Evolutionary conservation across 2,888 invertebrate species (phyloP).

Genomic region (Cremastinae sp.): DNA sequence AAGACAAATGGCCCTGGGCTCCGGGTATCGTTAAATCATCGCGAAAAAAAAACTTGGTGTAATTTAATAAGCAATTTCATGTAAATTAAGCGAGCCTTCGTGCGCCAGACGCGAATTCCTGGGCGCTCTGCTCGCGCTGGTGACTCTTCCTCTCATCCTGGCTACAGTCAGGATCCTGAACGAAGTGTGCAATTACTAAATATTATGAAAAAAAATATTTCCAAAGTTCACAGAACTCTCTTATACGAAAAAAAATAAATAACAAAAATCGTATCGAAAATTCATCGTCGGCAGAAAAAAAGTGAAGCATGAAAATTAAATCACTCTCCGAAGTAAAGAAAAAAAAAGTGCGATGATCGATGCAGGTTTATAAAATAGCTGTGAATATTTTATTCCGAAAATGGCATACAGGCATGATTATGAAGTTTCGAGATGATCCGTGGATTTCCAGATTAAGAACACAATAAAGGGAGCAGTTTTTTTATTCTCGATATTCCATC

Average conservation of each 20-base stretch:
- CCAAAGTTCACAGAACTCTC: not conserved
- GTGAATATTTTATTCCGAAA: not conserved
- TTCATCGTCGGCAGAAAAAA: not conserved
- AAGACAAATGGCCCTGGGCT: slow-evolving; percentile 74
- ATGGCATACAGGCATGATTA: slow-evolving; percentile 4
- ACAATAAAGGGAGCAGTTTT: slow-evolving; percentile 34
- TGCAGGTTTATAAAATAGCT: not conserved
- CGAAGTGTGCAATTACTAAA: not conserved
- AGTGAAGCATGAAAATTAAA: not conserved
- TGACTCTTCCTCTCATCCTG: slow-evolving; percentile 8
- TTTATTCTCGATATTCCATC: slow-evolving; percentile 56
- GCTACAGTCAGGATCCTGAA: slow-evolving; percentile 11
- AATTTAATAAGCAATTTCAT: slow-evolving; percentile 79
- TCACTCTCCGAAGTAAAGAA: not conserved
- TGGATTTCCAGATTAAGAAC: slow-evolving; percentile 58
- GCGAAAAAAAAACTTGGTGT: slow-evolving; percentile 75
- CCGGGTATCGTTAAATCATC: slow-evolving; percentile 75
- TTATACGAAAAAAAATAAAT: not conserved
- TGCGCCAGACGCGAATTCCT: slow-evolving; percentile 21
- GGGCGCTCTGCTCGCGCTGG: slow-evolving; percentile 3
- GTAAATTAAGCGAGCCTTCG: slow-evolving; percentile 73
- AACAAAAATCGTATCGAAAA: not conserved
- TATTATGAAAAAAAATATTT: slow-evolving; percentile 1
- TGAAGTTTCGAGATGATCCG: slow-evolving; percentile 41
- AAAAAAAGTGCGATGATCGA: not conserved